Conservation (phyloP, 2,113 vertebrate genomes). For the Misgurnus mizolepis region DNA sequence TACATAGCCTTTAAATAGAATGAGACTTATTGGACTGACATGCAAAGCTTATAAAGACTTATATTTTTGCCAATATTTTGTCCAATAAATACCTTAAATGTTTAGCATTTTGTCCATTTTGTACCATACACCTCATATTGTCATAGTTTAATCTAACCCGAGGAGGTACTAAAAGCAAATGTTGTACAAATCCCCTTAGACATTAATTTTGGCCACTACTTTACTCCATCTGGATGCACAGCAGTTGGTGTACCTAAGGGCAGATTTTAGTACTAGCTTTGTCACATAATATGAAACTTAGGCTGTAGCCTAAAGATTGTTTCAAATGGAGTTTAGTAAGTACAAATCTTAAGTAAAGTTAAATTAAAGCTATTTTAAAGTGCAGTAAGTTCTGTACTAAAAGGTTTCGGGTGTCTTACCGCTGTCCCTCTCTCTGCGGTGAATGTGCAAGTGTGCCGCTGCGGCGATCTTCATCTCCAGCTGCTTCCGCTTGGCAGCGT, state of each 20-base stretch:
- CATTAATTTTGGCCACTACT: too few relatives aligned
- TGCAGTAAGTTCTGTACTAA: background rate
- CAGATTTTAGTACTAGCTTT: slow-evolving; percentile 5
- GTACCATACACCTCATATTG: too few relatives aligned
- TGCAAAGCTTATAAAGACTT: too few relatives aligned
- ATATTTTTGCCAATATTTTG: too few relatives aligned
- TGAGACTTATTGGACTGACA: too few relatives aligned
- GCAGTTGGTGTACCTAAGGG: slow-evolving; percentile 15
- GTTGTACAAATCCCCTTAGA: too few relatives aligned
- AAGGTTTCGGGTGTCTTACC: slow-evolving; percentile 59
- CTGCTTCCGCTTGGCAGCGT: slow-evolving; percentile 87
- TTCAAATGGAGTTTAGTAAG: background rate
- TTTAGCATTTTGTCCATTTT: too few relatives aligned
- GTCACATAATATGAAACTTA: background rate
- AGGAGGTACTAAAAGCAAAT: too few relatives aligned
- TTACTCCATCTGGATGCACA: background rate
- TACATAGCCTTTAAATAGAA: background rate
- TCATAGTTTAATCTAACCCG: too few relatives aligned
- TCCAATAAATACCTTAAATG: too few relatives aligned
- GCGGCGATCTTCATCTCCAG: slow-evolving; percentile 89
- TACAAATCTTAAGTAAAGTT: background rate
- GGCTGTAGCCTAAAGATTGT: background rate
- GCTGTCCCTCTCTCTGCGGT: slow-evolving; percentile 78
- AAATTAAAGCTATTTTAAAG: background rate
- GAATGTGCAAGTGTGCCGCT: slow-evolving; percentile 78